Evolutionary conservation across 2,888 invertebrate genomes (phyloP), one percentile per base, ranked within the genome.

Genomic region (Aspidiotus rigidus): DNA sequence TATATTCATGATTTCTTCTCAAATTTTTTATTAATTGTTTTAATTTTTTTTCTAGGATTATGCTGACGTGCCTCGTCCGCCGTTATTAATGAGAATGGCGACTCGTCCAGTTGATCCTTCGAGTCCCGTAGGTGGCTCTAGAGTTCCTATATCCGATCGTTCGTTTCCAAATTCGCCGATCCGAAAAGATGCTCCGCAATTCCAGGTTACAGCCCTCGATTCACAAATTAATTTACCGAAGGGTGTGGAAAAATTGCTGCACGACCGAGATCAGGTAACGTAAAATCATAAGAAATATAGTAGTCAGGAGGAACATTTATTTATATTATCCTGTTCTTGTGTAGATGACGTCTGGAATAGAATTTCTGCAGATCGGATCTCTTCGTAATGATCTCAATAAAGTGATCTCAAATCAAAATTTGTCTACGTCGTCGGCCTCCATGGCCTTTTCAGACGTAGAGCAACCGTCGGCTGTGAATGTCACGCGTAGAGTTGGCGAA

Each of bases 141-240:
- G 2, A 69, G 62, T 62, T 69, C 62, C 62, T 69, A 69, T 41
- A 7, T 41, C n/a, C 28, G 62, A 62, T 7, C 55, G 61, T 2
- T 61, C 69, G 10, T 61, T 54, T 74, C 86, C 88, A 57, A 85
- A 87, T 60, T 86, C 89, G 57, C 86, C 88, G 55, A 82, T 86
- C 79, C 81, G 83, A 75, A 83, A 84, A 78, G 85, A 86, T 75
- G 77, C 80, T 69, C 81, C 83, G 69, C 82, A 84, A 72, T 83
- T 83, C 74, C 78, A 57, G 1, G 15, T 57, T 17, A 57, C 66
- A 8, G 60, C 49, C 16, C 66, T 59, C 17, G 64, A 64, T 17
- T 57, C 57, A 13, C 10, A 28, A 39, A 13, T 72, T 56, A n/a
- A 42, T 42, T 7, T 42, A 11, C 49, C 53, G 7, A 40, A 70